Base-by-base conservation (phyloP, 2,888 invertebrate species). In the Choristoneura rosaceana region DNA sequence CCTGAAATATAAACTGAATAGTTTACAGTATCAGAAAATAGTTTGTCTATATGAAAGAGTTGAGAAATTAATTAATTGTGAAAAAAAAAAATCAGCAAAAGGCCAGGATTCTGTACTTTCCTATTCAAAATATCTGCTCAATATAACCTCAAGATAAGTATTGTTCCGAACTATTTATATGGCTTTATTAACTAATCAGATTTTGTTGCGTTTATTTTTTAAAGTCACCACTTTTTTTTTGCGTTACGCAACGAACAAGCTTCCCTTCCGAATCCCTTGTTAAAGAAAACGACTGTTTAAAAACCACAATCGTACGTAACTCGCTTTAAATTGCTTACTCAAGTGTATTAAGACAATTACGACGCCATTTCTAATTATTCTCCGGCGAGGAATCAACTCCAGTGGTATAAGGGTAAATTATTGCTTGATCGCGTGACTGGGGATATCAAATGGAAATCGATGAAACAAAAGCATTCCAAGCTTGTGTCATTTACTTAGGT, bases 391-490 rank as follows among this genome's bases (percentile, higher is more conserved):
- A 43, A 66, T 66, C 60, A 71, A 17, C 33, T 33, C 45, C 67
- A 60, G 62, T 47, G 15, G 52, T 10, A 17, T 15, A 43, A 45
- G 38, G 58, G 43, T 68, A 50, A 80, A 76, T 81, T 83, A 82
- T 82, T 73, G 79, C 76, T 34, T 64, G 71, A 76, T 86, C 79
- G 86, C 85, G 84, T 85, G 86, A 82, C 84, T 75, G 69, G 78
- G 80, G 79, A 80, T 84, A 84, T 81, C 79, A 78, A 78, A 78
- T 70, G 45, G 73, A 79, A 82, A 85, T 84, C 82, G 79, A 85
- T 85, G 77, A 59, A 75, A 76, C 76, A 74, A 73, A 79, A 80
- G 75, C 78, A 77, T 74, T 79, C 75, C 75, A 69, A 69, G 70
- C 74, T 74, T 76, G 76, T 78, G 76, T 79, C 79, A 73, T 73